Evolutionary conservation across 1,140 invertebrate genomes (phyloP).

Genomic region (Himalopsyche phryganea): DNA sequence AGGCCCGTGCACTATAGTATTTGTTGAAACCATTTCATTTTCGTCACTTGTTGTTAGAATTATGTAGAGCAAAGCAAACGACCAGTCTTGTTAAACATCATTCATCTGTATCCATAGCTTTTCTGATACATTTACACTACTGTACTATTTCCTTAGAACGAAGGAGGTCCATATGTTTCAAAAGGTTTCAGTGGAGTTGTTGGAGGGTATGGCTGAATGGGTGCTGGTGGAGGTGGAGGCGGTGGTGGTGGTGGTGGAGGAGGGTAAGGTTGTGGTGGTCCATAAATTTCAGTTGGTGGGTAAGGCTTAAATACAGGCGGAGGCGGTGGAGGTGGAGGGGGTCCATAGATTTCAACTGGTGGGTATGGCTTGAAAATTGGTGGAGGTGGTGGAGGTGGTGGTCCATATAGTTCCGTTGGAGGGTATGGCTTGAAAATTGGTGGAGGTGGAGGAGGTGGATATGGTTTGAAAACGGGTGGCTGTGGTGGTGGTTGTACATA

Average conservation of each 20-base stretch:
- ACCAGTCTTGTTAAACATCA: too few relatives aligned
- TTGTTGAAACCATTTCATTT: too few relatives aligned
- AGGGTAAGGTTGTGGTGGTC: slow-evolving; percentile 15
- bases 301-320: slow-evolving; percentile 13
- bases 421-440: background rate
- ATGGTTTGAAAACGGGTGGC: slow-evolving; percentile 8
- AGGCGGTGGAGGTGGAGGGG: slow-evolving; percentile 8
- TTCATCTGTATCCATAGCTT: too few relatives aligned
- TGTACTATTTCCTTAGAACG: too few relatives aligned
- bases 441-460: background rate
- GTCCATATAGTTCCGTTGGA: slow-evolving; percentile 6
- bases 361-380: slow-evolving; percentile 8
- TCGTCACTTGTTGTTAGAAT: too few relatives aligned
- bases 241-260: slow-evolving; percentile 28
- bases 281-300: background rate
- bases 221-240: slow-evolving; percentile 2
- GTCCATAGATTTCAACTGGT: background rate
- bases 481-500: slow-evolving; percentile 10
- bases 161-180: slow-evolving; percentile 20
- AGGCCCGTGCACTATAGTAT: too few relatives aligned
- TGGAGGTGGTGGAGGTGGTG: slow-evolving; percentile 8
- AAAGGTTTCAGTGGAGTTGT: slow-evolving; percentile 9
- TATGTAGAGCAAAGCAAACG: too few relatives aligned
- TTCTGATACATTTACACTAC: too few relatives aligned
- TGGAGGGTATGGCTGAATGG: slow-evolving; percentile 3